Base-by-base conservation (phyloP, 2,797 vertebrate genomes). In the Ceyx erithaca region DNA sequence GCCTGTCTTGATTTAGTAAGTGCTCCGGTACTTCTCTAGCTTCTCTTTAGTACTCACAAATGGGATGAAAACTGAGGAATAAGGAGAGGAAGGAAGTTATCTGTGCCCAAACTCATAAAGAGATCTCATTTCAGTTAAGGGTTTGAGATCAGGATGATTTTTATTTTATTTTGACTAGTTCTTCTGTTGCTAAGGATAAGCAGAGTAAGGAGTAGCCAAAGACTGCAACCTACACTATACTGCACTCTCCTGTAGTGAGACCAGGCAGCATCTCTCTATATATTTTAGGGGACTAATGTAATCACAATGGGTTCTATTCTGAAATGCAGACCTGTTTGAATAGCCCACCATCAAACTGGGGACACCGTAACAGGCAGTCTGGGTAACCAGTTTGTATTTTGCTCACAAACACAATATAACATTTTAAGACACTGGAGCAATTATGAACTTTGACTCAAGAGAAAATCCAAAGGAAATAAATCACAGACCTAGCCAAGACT, bases 1-100 rank as follows among this genome's bases (percentile, higher is more conserved):
- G 89, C 33, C 69, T 68, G 33, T 40, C 41, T 43, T 94, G 93
- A 96, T 96, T 95, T 95, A 96, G 37, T 51, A 82, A 93, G 80
- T 82, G 46, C 16, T 62, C 59, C 77, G 64, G 57, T 64, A 77
- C 78, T 82, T 87, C 80, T 64, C 57, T 41, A 45, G 17, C 33
- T 88, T 68, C 54, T 64, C 52, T 80, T 85, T 64, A 84, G 37
- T 49, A 37, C 71, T 82, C 80, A 62, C 68, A 85, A 87, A 86
- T 25, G 31, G 75, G 12, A 45, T 68, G 75, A 52, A 87, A 94
- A 54, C 64, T 25, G 78, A 64, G 68, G 49, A 92, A 25, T 43
- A 61, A 68, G 26, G 9, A 41, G 37, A 61, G 48, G 25, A 76
- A 84, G 30, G 35, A 61, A 68, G 37, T 49, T 46, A 26, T 30